Evolutionary conservation across 2,888 invertebrate genomes (phyloP).

Genomic region (Dynastes maya): DNA sequence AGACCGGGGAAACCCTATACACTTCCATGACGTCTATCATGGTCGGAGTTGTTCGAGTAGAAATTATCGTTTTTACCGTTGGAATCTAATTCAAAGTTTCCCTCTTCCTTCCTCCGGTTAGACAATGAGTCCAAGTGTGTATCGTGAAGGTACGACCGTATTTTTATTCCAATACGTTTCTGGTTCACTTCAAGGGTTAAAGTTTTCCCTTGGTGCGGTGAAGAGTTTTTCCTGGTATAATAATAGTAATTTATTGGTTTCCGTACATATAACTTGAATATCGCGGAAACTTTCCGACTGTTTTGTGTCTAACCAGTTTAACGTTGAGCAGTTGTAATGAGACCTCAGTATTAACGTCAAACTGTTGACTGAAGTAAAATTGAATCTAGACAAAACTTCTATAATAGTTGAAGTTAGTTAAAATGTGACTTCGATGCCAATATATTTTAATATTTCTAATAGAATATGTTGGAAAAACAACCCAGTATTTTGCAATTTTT

Average conservation of each 20-base stretch:
- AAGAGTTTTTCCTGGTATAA: not conserved
- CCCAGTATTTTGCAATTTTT: no score
- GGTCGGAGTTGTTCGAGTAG: constrained; percentile 35
- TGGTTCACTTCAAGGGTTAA: not conserved
- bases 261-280: not conserved
- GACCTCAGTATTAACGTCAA: no score
- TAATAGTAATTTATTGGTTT: constrained; percentile 21
- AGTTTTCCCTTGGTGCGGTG: not conserved
- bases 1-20: constrained; percentile 23
- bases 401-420: no score
- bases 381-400: no score
- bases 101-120: not conserved
- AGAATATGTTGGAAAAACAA: no score
- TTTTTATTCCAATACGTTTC: constrained; percentile 15
- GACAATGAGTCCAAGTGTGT: not conserved
- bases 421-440: no score
- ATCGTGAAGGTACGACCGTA: not conserved
- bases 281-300: not conserved
- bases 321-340: no score
- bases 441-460: no score
- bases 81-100: constrained; percentile 43
- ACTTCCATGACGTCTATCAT: constrained; percentile 34
- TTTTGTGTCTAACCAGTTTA: not conserved
- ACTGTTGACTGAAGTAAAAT: no score
- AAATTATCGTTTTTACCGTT: constrained; percentile 43